Evolutionary conservation across 2,113 vertebrate genomes (phyloP), one percentile per base, ranked within the genome.

Genomic region (Phrynosoma platyrhinos): DNA sequence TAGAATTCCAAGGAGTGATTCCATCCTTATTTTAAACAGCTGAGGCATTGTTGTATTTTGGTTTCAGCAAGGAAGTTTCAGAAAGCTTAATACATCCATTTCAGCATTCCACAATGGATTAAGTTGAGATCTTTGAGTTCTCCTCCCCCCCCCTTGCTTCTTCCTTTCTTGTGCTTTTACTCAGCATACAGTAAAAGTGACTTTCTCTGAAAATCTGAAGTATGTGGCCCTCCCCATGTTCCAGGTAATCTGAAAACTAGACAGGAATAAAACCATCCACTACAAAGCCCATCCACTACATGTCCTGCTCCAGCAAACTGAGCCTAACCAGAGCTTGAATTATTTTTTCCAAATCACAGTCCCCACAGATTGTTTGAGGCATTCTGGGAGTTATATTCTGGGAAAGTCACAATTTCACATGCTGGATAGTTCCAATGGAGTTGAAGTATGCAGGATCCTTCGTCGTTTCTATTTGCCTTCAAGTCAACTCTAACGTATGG

Each of bases 1-100:
- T 21, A 85, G 18, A 53, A 89, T 91, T 78, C n/a, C 53, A 88
- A 76, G 78, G 82, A 86, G 74, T 0, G 47, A 10, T 72, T 62
- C 85, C 82, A 78, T 36, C 47, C 6, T 77, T 80, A 40, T 25
- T 89, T n/a, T 89, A 80, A 90, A 74, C 32, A 88, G 0, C n/a
- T 42, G 0, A 83, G 0, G 77, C 68, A 85, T 82, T 78, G 76
- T 88, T 90, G 79, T n/a, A 84, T 72, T 66, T 82, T 47, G 32
- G 4, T 1, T 87, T 83, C 85, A 58, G 74, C 10, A 82, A 75
- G 87, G 25, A 82, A 4, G 71, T 90, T 90, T 32, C 10, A 66
- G 10, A 75, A 1, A 80, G 20, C 53, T 86, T 76, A 18, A 71
- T 0, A 5, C 2, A 88, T 53, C 30, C 66, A 68, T 23, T 0